phyloP scores from a whole-genome alignment of 1,140 invertebrate genomes.

The Bombus polaris region DNA sequence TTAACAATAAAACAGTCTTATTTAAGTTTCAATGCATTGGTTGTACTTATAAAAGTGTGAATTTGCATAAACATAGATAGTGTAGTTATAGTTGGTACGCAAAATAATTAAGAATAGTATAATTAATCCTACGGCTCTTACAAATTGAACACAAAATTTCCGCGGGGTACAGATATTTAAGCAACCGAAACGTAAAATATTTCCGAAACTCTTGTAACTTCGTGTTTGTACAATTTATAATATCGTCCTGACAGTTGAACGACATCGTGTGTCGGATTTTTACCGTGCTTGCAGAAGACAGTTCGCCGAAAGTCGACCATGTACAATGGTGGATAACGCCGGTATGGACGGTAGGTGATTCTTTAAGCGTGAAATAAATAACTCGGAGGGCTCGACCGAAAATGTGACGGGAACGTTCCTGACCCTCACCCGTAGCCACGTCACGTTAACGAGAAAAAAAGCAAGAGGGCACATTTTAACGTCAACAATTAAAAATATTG shows the following conservation, averaged over 20 bases:
- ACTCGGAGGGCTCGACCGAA: constrained; percentile 66
- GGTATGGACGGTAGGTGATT: constrained; percentile 68
- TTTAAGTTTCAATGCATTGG: too few species aligned
- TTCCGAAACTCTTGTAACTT: too few species aligned
- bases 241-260: not conserved
- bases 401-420: constrained; percentile 66
- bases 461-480: constrained; percentile 68
- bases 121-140: too few species aligned
- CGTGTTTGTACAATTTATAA: constrained; percentile 4
- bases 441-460: constrained; percentile 69
- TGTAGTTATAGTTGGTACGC: too few species aligned
- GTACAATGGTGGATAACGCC: constrained; percentile 54
- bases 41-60: too few species aligned
- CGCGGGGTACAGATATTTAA: too few species aligned
- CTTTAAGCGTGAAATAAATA: constrained; percentile 75
- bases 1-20: too few species aligned
- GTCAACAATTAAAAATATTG: constrained; percentile 75
- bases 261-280: constrained; percentile 47
- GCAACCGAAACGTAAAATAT: too few species aligned
- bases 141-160: too few species aligned
- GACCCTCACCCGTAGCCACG: constrained; percentile 57
- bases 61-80: too few species aligned
- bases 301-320: constrained; percentile 63
- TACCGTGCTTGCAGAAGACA: constrained; percentile 64
- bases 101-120: too few species aligned